phyloP scores from a whole-genome alignment of 2,888 invertebrate genomes.

The Dicranocentrus wangi region DNA sequence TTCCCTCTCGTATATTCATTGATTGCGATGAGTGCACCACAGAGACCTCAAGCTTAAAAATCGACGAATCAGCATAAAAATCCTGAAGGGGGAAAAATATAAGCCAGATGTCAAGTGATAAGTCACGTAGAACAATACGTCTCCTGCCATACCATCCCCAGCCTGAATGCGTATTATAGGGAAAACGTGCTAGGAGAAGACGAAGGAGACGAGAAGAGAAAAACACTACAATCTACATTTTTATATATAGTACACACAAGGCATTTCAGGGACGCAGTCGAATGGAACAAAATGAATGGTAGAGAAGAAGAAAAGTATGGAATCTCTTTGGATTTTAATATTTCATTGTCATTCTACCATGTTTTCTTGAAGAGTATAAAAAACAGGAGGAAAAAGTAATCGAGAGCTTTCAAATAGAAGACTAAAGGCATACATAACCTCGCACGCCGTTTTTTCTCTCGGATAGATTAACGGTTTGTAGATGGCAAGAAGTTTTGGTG shows the following conservation, averaged over 20 bases:
- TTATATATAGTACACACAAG: constrained; percentile 1
- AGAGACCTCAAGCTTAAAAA: constrained; percentile 39
- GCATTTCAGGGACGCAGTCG: background rate
- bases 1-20: too few species aligned
- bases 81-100: constrained; percentile 32
- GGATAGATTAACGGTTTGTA: constrained; percentile 29
- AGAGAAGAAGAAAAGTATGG: constrained; percentile 30
- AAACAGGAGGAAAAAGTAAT: constrained; percentile 41
- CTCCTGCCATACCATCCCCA: too few species aligned
- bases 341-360: constrained; percentile 63
- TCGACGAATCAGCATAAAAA: constrained; percentile 61
- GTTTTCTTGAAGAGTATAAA: constrained; percentile 24
- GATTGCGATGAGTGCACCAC: too few species aligned
- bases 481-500: too few species aligned
- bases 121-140: constrained; percentile 63
- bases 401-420: constrained; percentile 52
- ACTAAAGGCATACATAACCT: too few species aligned
- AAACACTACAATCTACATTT: background rate
- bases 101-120: constrained; percentile 65
- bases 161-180: background rate
- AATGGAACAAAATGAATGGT: constrained; percentile 18
- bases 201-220: background rate
- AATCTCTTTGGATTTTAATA: constrained; percentile 58
- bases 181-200: constrained; percentile 13
- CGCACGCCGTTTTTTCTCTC: background rate